Evolutionary conservation across 2,888 invertebrate species (phyloP), one percentile per base, ranked within the genome.

Genomic region (Cephalotes varians): DNA sequence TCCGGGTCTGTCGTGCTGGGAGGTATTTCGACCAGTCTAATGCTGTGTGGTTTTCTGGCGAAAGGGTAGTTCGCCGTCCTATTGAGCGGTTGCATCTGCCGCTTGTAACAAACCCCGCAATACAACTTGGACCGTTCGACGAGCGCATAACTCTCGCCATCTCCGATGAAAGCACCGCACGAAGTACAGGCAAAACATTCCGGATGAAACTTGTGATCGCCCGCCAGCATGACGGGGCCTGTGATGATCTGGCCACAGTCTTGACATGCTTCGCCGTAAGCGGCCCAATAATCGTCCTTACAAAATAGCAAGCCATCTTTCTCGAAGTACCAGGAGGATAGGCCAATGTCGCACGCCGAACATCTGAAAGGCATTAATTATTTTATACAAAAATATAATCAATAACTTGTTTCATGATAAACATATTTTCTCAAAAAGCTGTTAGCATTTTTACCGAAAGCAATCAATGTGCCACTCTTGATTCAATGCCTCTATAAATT

Each of bases 201-300:
- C 62, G 98, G 98, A 95, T 99, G 99, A 95, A 98, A 99, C 94
- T 98, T 98, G 95, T 98, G 98, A 93, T 98, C 98, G 44, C 98
- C 99, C 31, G 98, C 98, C 85, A 98, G 97, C 98, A 99, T 98
- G 87, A 98, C 98, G 37, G 98, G 98, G 0, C 98, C 98, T 0
- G 98, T 97, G 90, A 97, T 97, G 86, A 98, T 96, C 95, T 98
- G 97, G 82, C 96, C 96, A 94, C 98, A 99, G 92, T 98, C 97
- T 92, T 98, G 98, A 92, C 98, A 99, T 77, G 97, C 96, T 95
- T 98, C 98, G 0, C 98, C 98, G 94, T 97, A 98, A 81, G 97
- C 96, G 10, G 97, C 95, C 97, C 98, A 98, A 94, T 98, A 98
- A 95, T 98, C 98, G 86, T 97, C 96, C 94, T 97, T 97, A 92